Evolutionary conservation across 1,140 invertebrate species (phyloP).

Genomic region (Helicoverpa armigera): DNA sequence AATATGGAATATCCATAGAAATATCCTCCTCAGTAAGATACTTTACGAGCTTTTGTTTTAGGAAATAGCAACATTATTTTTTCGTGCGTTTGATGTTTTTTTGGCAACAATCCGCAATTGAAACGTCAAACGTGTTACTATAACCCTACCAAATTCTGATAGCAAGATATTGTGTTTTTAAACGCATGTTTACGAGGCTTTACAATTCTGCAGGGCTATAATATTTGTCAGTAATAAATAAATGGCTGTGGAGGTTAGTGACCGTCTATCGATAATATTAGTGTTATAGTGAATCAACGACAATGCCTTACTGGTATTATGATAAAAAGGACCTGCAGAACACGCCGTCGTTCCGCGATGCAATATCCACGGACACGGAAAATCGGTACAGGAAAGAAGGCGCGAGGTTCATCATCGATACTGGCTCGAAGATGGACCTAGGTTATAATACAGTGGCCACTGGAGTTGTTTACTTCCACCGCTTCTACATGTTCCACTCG

Average conservation of each 20-base stretch:
- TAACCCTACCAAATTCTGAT: constrained; percentile 28
- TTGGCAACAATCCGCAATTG: constrained; percentile 27
- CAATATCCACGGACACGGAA: constrained; percentile 94
- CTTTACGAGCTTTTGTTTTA: too few species aligned
- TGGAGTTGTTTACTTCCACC: constrained; percentile 98
- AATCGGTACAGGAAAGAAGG: constrained; percentile 92
- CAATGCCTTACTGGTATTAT: constrained; percentile 98
- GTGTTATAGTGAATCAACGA: constrained; percentile 63
- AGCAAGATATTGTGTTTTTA: background rate
- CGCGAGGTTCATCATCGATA: constrained; percentile 96
- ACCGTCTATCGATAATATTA: constrained; percentile 65
- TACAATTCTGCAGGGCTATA: constrained; percentile 23
- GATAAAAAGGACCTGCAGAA: constrained; percentile 96
- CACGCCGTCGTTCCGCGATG: constrained; percentile 95
- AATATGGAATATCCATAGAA: too few species aligned
- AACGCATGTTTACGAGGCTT: background rate
- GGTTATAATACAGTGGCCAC: constrained; percentile 99
- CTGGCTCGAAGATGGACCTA: constrained; percentile 97
- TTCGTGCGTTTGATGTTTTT: background rate
- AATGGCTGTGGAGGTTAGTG: constrained; percentile 69
- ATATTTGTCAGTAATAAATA: constrained; percentile 54
- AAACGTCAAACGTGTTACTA: constrained; percentile 46
- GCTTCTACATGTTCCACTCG: constrained; percentile 99
- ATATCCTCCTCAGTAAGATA: too few species aligned
- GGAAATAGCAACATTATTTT: constrained; percentile 17